phyloP scores from a whole-genome alignment of 1,140 invertebrate species.

The Eurytemora carolleeae region DNA sequence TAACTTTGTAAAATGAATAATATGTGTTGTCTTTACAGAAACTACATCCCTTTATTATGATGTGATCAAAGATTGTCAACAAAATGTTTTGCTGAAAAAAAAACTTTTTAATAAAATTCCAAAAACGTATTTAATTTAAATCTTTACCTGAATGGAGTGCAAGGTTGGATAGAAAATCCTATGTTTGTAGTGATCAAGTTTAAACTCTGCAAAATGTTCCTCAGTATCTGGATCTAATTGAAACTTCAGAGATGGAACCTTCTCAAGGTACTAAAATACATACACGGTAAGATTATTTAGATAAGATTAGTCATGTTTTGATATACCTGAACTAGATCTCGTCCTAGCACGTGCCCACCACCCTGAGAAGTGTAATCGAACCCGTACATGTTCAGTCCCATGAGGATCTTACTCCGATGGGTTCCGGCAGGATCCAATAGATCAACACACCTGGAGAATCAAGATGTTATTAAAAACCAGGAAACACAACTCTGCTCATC shows the following conservation, averaged over 20 bases:
- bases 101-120: no score
- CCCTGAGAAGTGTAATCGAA: slow-evolving; percentile 58
- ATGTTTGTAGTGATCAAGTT: slow-evolving; percentile 47
- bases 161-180: slow-evolving; percentile 72
- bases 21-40: no score
- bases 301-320: not conserved
- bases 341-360: slow-evolving; percentile 51
- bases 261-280: slow-evolving; percentile 28
- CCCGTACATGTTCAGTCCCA: slow-evolving; percentile 86
- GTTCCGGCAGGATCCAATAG: slow-evolving; percentile 29
- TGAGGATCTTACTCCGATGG: slow-evolving; percentile 51
- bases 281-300: no score
- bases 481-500: slow-evolving; percentile 50
- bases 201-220: slow-evolving; percentile 69
- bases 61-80: no score
- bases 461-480: slow-evolving; percentile 87
- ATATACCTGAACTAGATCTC: slow-evolving; percentile 37
- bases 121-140: no score
- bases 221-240: slow-evolving; percentile 50
- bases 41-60: no score
- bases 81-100: no score
- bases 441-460: slow-evolving; percentile 41
- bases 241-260: slow-evolving; percentile 42
- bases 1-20: no score
- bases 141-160: slow-evolving; percentile 45